Base-by-base conservation (phyloP, 2,797 vertebrate genomes). In the Lagorchestes hirsutus region DNA sequence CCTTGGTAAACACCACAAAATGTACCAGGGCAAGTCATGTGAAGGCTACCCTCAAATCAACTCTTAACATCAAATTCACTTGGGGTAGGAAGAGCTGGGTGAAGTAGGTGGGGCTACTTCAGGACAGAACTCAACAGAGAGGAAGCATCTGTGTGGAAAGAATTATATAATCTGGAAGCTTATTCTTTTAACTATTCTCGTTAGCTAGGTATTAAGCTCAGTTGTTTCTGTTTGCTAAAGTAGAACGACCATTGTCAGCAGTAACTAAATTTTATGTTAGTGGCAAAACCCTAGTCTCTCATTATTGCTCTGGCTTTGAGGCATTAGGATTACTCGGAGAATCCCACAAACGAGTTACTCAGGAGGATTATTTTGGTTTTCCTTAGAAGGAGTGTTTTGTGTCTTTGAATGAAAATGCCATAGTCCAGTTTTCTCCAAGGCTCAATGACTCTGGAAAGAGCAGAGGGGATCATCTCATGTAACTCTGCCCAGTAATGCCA, bases 341-440 rank as follows among this genome's bases (percentile, higher is more conserved):
- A 74, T n/a, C 62, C 8, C 62, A 74, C 31, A 74, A 14, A n/a
- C 34, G n/a, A 22, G n/a, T 74, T 22, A 40, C 90, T 4, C 97
- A 91, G 91, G 59, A 97, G 96, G 67, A 96, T 94, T 93, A 52
- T 74, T 96, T 57, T 82, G 92, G 54, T 31, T 56, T 57, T 56
- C 6, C n/a, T 82, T 82, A 24, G n/a, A 82, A 40, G 2, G 18
- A 82, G 10, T 40, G n/a, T 1, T 55, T 54, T 90, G 91, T 58
- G 55, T 97, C 67, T 93, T 62, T 95, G 90, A 90, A 91, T 46
- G 67, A 82, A 82, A 74, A 24, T 3, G 2, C 2, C 18, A 40
- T 3, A 2, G 12, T 28, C 24, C 24, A 54, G 55, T 50, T 93
- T 91, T 55, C 40, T 96, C 92, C 95, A 96, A 92, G 58, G 56